A percentile compares a stretch with the other conserved stretches of the same genome.
Conservation (phyloP, 2,797 vertebrate genomes). For the Australoheros facetus region DNA sequence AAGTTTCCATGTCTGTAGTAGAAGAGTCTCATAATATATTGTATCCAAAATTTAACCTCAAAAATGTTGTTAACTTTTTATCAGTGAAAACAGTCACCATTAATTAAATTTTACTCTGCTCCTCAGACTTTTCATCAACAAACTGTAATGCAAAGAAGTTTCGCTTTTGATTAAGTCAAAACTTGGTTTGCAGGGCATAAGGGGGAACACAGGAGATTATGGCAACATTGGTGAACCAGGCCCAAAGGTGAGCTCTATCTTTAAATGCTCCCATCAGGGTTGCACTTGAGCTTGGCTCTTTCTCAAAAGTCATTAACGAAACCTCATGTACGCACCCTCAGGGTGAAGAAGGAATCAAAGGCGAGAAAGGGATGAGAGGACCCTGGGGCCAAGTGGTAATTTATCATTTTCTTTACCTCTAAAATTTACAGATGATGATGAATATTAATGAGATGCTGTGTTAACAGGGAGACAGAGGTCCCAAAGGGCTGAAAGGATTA, state of each 20-base stretch:
- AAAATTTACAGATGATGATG: slow-evolving; percentile 6
- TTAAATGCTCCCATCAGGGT: background rate
- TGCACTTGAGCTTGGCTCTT: slow-evolving; percentile 8
- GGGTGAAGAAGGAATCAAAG: slow-evolving; percentile 78
- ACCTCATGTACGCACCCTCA: slow-evolving; percentile 46
- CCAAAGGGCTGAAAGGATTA: slow-evolving; percentile 83
- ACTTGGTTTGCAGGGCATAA: slow-evolving; percentile 68
- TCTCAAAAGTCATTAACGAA: slow-evolving; percentile 43
- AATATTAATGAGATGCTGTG: slow-evolving; percentile 49
- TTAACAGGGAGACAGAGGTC: slow-evolving; percentile 79
- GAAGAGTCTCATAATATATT: slow-evolving; percentile 11
- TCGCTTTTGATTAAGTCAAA: background rate
- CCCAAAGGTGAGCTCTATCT: slow-evolving; percentile 62
- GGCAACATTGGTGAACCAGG: slow-evolving; percentile 77
- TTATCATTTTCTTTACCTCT: slow-evolving; percentile 10
- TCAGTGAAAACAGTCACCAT: background rate
- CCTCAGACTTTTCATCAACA: slow-evolving; percentile 15
- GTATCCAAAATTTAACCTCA: slow-evolving; percentile 8
- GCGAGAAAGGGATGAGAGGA: slow-evolving; percentile 81
- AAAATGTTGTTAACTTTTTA: slow-evolving; percentile 4
- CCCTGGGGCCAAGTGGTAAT: slow-evolving; percentile 74
- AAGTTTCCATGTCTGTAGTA: background rate
- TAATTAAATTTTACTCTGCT: background rate
- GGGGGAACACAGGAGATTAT: slow-evolving; percentile 72
- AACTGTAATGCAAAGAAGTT: background rate